Base-by-base conservation (phyloP, 2,888 invertebrate genomes). In the Strigamia crassipes region DNA sequence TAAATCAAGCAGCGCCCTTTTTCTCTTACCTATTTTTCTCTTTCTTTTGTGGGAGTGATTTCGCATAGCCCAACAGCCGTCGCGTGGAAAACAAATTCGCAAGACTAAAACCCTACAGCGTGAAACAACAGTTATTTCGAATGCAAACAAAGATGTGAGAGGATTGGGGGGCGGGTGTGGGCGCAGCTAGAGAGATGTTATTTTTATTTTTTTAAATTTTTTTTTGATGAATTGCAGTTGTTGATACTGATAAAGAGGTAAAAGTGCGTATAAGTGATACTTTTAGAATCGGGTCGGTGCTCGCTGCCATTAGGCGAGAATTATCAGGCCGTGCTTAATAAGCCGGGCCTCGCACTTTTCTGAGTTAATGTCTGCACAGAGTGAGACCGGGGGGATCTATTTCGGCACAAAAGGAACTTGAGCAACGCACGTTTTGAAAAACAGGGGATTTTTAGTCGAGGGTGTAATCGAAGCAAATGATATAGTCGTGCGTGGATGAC, bases 1-100 rank as follows among this genome's bases (percentile, higher is more conserved):
- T 79, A 79, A 79, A 79, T 79, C 79, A 79, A 79, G 42, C 79
- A 42, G 41, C 79, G 42, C 41, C 38, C n/a, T 79, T 18, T 21
- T 41, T 79, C 79, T 38, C 79, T 34, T 56, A 56, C 15, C 56
- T 27, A 27, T 27, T 18, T 56, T 46, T 46, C n/a, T n/a, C 12
- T 3, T 18, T 56, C 56, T 56, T 18, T 56, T 56, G n/a, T n/a
- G 56, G 46, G n/a, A n/a, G 46, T 18, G 56, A 56, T 56, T 56
- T 56, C 56, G 18, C 56, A 56, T 56, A 56, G 2, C 56, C n/a
- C 56, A 56, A 56, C 56, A 56, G 56, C 56, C 56, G 18, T 56
- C 56, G 18, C 56, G 56, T 56, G 56, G n/a, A 56, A 56, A 56
- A 56, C 56, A 56, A 56, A 56, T 56, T 56, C 56, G 18, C 56